Percentiles rank a stretch among this genome's conserved stretches.
Conservation (phyloP, 2,113 vertebrate genomes). For the Eublepharis macularius region DNA sequence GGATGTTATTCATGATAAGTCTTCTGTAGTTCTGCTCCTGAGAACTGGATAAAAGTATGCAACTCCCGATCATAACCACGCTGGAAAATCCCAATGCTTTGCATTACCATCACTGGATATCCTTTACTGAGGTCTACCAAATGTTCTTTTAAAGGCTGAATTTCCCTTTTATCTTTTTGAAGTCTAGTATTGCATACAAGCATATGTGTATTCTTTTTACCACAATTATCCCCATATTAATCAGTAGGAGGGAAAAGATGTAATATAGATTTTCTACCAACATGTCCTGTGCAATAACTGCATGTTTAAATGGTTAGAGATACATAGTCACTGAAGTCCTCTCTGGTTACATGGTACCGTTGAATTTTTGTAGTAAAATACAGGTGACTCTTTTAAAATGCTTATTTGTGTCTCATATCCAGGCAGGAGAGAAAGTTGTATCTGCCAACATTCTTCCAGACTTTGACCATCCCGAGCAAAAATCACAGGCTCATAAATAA, state of each 20-base stretch:
- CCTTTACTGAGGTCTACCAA: too few relatives aligned
- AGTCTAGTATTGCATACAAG: too few relatives aligned
- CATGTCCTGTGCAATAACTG: too few relatives aligned
- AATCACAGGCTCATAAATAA: slow-evolving; percentile 69
- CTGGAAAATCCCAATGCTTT: background rate
- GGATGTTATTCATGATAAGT: background rate
- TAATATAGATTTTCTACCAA: background rate
- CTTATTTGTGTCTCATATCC: slow-evolving; percentile 32
- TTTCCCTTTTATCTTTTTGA: background rate
- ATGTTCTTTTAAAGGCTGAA: background rate
- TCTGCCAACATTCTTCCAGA: slow-evolving; percentile 61
- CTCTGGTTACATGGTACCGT: slow-evolving; percentile 26
- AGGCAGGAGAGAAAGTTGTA: slow-evolving; percentile 27
- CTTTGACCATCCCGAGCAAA: slow-evolving; percentile 62
- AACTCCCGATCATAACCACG: background rate
- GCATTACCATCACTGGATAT: background rate
- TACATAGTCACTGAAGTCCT: background rate
- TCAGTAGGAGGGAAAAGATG: background rate
- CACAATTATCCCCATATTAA: too few relatives aligned
- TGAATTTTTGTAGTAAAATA: slow-evolving; percentile 18
- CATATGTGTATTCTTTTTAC: too few relatives aligned
- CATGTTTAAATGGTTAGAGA: background rate
- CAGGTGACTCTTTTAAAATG: slow-evolving; percentile 26
- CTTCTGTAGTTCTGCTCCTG: background rate
- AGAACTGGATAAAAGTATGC: background rate